phyloP scores from a whole-genome alignment of 2,888 invertebrate species.

The Rugalucina vietnamica region DNA sequence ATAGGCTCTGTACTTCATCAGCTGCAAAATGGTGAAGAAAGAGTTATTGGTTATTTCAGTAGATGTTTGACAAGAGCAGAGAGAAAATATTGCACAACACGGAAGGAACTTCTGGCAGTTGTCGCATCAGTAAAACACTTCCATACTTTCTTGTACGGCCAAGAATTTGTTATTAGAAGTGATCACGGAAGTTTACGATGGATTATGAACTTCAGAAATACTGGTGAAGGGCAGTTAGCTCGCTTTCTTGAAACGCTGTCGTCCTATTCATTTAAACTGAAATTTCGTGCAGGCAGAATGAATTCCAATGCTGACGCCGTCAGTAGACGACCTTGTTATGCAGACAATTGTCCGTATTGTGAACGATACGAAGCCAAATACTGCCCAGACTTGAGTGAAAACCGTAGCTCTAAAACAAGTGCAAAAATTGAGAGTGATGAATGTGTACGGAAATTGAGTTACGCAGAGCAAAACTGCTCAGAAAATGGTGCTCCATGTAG shows the following conservation, averaged over 20 bases:
- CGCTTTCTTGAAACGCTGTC: not conserved
- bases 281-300: not conserved
- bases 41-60: not conserved
- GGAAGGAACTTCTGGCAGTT: not conserved
- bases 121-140: not conserved
- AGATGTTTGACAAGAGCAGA: not conserved
- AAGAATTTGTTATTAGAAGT: slow-evolving; percentile 3
- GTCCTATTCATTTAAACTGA: not conserved
- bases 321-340: not conserved
- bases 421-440: too few relatives aligned
- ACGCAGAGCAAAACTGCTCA: too few relatives aligned
- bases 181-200: slow-evolving; percentile 34
- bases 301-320: not conserved
- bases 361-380: not conserved
- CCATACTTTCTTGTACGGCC: not conserved
- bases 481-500: too few relatives aligned
- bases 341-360: not conserved
- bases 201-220: slow-evolving; percentile 2
- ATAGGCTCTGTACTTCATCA: not conserved
- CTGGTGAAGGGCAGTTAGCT: slow-evolving; percentile 14
- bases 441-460: too few relatives aligned
- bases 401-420: too few relatives aligned
- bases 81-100: not conserved
- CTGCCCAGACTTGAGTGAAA: too few relatives aligned
- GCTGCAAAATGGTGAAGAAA: not conserved